Conservation (phyloP, 1,140 invertebrate genomes). For the Bombus sylvicola region DNA sequence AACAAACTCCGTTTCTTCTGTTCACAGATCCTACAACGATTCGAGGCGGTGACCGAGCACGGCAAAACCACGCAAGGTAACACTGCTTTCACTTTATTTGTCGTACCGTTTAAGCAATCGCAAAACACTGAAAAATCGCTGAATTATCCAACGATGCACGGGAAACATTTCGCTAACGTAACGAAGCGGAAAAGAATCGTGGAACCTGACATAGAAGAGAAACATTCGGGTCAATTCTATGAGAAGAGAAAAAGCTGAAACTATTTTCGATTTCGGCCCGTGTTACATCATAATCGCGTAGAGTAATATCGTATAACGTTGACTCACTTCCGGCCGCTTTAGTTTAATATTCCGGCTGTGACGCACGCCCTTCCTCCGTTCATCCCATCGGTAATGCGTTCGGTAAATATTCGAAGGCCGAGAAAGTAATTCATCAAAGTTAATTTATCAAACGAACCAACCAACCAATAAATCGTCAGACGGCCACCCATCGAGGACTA, state of each 20-base stretch:
- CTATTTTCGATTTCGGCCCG: background rate
- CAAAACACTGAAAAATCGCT: too few relatives aligned
- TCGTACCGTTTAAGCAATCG: background rate
- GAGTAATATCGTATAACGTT: conserved; percentile 36
- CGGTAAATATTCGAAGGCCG: conserved; percentile 9
- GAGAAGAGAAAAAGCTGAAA: background rate
- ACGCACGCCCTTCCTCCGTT: conserved; percentile 30
- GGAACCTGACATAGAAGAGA: background rate
- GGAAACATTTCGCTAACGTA: background rate
- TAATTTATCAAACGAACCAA: background rate
- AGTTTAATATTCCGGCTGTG: conserved; percentile 32
- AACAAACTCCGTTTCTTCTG: background rate
- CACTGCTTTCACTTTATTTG: conserved; percentile 41
- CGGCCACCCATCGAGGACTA: background rate
- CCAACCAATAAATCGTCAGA: background rate
- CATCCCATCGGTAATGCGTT: background rate
- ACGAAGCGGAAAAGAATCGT: background rate
- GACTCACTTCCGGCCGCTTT: conserved; percentile 34
- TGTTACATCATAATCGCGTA: conserved; percentile 36
- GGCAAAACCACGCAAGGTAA: conserved; percentile 44
- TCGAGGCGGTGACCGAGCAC: background rate
- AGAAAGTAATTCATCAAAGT: conserved; percentile 11
- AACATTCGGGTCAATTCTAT: background rate
- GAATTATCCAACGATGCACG: background rate
- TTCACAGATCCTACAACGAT: conserved; percentile 26